A percentile compares a stretch with the other conserved stretches of the same genome.
Evolutionary conservation across 2,113 vertebrate species (phyloP).

Genomic region (Pygoscelis antarcticus): DNA sequence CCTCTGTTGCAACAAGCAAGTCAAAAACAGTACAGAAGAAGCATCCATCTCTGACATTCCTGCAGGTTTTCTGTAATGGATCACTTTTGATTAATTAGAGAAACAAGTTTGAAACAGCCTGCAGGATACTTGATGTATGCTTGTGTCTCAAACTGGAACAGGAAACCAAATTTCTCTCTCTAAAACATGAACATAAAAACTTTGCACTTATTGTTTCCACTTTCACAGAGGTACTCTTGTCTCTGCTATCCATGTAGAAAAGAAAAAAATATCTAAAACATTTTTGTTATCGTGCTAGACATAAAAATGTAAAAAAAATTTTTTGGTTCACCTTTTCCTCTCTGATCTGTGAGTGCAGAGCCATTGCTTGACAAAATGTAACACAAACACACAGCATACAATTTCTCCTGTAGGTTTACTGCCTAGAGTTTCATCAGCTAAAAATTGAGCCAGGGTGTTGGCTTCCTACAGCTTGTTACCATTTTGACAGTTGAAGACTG

Average conservation of each 20-base stretch:
- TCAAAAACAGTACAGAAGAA: slow-evolving; percentile 46
- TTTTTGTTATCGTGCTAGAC: not conserved
- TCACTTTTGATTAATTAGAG: slow-evolving; percentile 65
- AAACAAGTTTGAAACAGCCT: slow-evolving; percentile 66
- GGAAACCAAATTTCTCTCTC: not conserved
- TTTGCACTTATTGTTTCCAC: not conserved
- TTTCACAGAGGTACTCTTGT: not conserved
- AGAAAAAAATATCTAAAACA: not conserved
- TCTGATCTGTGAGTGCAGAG: not conserved
- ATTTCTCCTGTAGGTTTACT: not conserved
- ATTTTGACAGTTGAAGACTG: not conserved
- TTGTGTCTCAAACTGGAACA: slow-evolving; percentile 17
- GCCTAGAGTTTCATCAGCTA: not conserved
- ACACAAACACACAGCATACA: not conserved
- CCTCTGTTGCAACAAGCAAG: slow-evolving; percentile 65
- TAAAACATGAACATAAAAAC: slow-evolving; percentile 3
- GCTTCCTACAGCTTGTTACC: not conserved
- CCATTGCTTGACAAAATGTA: not conserved
- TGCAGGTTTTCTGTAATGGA: slow-evolving; percentile 67
- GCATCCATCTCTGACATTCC: slow-evolving; percentile 69
- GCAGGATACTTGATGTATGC: slow-evolving; percentile 18
- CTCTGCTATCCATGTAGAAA: not conserved
- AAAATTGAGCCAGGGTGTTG: not conserved
- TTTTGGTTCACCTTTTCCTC: not conserved
- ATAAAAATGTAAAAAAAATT: not conserved